A percentile compares a stretch with the other conserved stretches of the same genome.
Conservation (phyloP, 2,113 vertebrate genomes). For the Paramisgurnus dabryanus region DNA sequence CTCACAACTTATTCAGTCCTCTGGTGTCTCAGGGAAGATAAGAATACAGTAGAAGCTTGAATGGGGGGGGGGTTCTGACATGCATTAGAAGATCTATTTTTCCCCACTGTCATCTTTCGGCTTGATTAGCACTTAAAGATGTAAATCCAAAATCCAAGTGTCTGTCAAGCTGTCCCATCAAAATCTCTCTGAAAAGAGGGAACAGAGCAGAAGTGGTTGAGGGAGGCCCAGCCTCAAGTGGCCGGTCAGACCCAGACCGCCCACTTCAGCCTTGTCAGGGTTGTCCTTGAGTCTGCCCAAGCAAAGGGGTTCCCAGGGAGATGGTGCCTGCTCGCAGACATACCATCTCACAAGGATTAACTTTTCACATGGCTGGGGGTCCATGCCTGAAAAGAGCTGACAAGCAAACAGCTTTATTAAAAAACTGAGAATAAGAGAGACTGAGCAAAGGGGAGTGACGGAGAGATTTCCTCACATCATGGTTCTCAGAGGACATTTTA, state of each 20-base stretch:
- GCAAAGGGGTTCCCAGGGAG: conserved; percentile 81
- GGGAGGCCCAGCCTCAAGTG: conserved; percentile 55
- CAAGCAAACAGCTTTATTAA: conserved; percentile 86
- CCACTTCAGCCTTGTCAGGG: conserved; percentile 58
- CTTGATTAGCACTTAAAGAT: conserved; percentile 68
- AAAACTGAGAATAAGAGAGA: conserved; percentile 77
- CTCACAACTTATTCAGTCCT: neutral
- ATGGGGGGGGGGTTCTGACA: conserved; percentile 42
- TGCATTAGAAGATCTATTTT: conserved; percentile 71
- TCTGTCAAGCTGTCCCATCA: conserved; percentile 67
- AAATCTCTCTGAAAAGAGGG: conserved; percentile 63
- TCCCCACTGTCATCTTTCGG: conserved; percentile 74
- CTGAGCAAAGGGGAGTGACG: conserved; percentile 54
- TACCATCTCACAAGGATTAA: conserved; percentile 74
- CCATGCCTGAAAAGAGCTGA: conserved; percentile 80
- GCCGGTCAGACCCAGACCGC: conserved; percentile 43
- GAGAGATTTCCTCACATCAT: conserved; percentile 79
- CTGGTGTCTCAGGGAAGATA: conserved; percentile 18
- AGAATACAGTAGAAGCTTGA: conserved; percentile 43
- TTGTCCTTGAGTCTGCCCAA: conserved; percentile 64
- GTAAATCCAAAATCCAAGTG: conserved; percentile 73
- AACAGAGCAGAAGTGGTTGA: conserved; percentile 55
- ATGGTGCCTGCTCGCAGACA: conserved; percentile 77
- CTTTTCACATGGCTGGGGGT: conserved; percentile 86
- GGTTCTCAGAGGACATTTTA: conserved; percentile 80